Evolutionary conservation across 2,113 vertebrate genomes (phyloP).

Genomic region (Peucedramus taeniatus): DNA sequence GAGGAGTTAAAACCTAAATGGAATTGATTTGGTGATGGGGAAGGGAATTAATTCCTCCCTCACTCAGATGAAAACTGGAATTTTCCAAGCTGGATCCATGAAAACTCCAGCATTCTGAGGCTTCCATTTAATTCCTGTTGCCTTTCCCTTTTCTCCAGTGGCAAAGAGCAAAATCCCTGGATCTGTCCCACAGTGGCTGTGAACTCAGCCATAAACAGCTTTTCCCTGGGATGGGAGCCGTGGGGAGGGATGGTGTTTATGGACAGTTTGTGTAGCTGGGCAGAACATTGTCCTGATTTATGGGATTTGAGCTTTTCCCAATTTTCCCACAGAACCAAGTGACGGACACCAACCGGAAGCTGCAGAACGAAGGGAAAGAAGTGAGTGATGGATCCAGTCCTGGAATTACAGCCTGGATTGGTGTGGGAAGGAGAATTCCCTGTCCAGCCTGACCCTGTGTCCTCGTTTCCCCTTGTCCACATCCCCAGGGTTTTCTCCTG

Average conservation of each 20-base stretch:
- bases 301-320: neutral
- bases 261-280: fast-evolving
- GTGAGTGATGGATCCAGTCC: constrained; percentile 51
- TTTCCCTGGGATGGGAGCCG: fast-evolving
- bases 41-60: neutral
- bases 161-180: neutral
- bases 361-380: constrained; percentile 89
- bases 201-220: neutral
- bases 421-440: neutral
- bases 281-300: neutral
- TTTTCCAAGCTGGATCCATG: fast-evolving
- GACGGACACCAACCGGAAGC: constrained; percentile 87
- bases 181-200: neutral
- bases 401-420: neutral
- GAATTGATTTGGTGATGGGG: neutral
- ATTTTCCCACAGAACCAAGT: constrained; percentile 84
- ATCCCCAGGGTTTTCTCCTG: neutral
- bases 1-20: neutral
- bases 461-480: neutral
- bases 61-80: neutral
- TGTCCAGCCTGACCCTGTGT: fast-evolving
- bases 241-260: neutral
- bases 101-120: neutral
- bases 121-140: fast-evolving
- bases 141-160: neutral